These are phyloP conservation scores for Hesperophylax magnus DNA, from an alignment of 1,140 invertebrate genomes.

Conservation along the genomic window DNA sequence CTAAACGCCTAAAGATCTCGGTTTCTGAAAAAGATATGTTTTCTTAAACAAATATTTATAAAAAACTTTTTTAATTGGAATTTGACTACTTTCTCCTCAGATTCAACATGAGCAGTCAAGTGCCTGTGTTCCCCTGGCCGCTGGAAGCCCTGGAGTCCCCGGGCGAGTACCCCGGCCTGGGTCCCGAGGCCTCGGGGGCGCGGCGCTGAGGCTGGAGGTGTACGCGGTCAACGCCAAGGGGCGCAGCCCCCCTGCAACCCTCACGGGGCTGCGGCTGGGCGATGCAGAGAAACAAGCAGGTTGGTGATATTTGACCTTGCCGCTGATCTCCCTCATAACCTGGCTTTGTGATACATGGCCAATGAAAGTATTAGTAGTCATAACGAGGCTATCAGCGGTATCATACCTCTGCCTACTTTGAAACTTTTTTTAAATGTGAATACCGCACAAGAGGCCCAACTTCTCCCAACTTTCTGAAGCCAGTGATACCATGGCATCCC, in stretches of 20 bases:
- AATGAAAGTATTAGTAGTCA: too few relatives aligned
- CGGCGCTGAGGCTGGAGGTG: conserved; percentile 65
- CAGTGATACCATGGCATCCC: too few relatives aligned
- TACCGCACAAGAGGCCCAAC: too few relatives aligned
- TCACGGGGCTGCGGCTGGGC: conserved; percentile 75
- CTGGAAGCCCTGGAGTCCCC: conserved; percentile 38
- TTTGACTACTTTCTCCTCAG: conserved; percentile 10
- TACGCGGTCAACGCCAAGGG: conserved; percentile 79
- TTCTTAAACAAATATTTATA: too few relatives aligned
- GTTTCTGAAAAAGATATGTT: too few relatives aligned
- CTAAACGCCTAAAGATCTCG: too few relatives aligned
- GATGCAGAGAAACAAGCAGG: conserved; percentile 78
- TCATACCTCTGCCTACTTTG: too few relatives aligned
- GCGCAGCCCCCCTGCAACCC: conserved; percentile 71
- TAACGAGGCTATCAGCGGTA: too few relatives aligned
- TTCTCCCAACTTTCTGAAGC: too few relatives aligned
- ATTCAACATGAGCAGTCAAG: conserved; percentile 48
- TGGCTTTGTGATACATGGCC: too few relatives aligned
- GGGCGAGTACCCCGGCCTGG: conserved; percentile 9
- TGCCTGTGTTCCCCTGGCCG: conserved; percentile 44
- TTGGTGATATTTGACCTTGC: conserved; percentile 54
- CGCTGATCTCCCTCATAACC: too few relatives aligned
- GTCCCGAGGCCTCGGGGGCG: conserved; percentile 3
- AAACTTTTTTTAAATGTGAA: too few relatives aligned
- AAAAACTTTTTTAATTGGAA: not conserved